Base-by-base conservation (phyloP, 2,113 vertebrate genomes). In the Atractosteus spatula region DNA sequence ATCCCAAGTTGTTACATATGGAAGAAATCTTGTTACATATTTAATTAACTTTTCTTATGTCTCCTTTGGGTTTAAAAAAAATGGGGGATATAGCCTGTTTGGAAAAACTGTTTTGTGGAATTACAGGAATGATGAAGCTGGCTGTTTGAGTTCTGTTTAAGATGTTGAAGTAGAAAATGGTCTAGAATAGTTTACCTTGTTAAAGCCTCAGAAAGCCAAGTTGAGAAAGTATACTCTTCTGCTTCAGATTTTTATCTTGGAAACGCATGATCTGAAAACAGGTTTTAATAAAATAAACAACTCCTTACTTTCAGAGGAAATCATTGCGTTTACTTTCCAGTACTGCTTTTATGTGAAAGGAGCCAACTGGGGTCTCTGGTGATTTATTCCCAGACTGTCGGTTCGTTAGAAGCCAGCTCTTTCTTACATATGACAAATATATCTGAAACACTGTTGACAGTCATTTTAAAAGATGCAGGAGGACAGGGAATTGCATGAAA, bases 381-480 rank as follows among this genome's bases (percentile, higher is more conserved):
- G 80, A 62, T 47, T 55, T 66, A 41, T 43, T 59, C 59, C 72
- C 63, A 57, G 77, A 77, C 76, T 77, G 66, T 76, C 76, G 81
- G 78, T 45, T 71, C 81, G 71, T 61, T 70, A 72, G 74, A 77
- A 71, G 76, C 73, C 76, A 72, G 61, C 76, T 81, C 79, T 79
- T 75, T 64, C 80, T 79, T 83, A 84, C 84, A 80, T 81, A 86
- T 83, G 70, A 84, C 81, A 88, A 83, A 85, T 83, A 88, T 87
- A 91, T 87, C 78, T 83, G 80, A 85, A 83, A 66, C 75, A 75
- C 78, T 76, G 86, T 80, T 87, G 84, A 89, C 88, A 84, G 83
- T 72, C 66, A 63, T 79, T 84, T 82, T 79, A 76, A 69, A 81
- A 82, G 78, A 83, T 77, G 78, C 76, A 77, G 80, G 80, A 75